Conservation (phyloP, 2,113 vertebrate genomes). For the Kryptolebias marmoratus region DNA sequence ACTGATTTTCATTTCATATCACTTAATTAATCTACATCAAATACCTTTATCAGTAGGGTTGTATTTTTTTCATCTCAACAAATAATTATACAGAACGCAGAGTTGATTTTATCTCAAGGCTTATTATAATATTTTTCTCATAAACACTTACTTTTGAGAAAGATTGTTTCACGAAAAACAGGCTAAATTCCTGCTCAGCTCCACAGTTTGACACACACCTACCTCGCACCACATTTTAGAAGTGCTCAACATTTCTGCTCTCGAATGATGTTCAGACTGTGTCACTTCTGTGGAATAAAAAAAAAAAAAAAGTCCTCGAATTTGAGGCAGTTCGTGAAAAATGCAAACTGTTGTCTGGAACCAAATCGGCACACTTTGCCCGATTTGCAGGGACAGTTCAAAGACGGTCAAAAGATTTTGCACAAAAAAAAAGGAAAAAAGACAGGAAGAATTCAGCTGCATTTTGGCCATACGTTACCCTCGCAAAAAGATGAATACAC, state of each 20-base stretch:
- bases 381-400: slow-evolving; percentile 15
- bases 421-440: neutral
- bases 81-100: too few relatives aligned
- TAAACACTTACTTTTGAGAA: neutral
- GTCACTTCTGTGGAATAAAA: slow-evolving; percentile 26
- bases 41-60: neutral
- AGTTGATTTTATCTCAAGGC: neutral
- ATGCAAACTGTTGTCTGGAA: slow-evolving; percentile 23
- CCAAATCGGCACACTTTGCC: slow-evolving; percentile 25
- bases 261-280: slow-evolving; percentile 19
- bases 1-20: neutral
- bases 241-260: slow-evolving; percentile 38
- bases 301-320: slow-evolving; percentile 13
- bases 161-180: neutral
- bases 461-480: slow-evolving; percentile 13
- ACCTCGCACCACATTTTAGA: slow-evolving; percentile 26
- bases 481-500: neutral
- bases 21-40: neutral
- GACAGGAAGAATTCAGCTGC: neutral
- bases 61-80: too few relatives aligned
- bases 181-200: slow-evolving; percentile 24
- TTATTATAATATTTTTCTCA: slow-evolving; percentile 2
- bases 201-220: slow-evolving; percentile 29
- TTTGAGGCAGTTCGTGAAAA: slow-evolving; percentile 32
- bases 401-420: slow-evolving; percentile 15